phyloP scores from a whole-genome alignment of 2,888 invertebrate species.

The Blastobasis lacticolella region DNA sequence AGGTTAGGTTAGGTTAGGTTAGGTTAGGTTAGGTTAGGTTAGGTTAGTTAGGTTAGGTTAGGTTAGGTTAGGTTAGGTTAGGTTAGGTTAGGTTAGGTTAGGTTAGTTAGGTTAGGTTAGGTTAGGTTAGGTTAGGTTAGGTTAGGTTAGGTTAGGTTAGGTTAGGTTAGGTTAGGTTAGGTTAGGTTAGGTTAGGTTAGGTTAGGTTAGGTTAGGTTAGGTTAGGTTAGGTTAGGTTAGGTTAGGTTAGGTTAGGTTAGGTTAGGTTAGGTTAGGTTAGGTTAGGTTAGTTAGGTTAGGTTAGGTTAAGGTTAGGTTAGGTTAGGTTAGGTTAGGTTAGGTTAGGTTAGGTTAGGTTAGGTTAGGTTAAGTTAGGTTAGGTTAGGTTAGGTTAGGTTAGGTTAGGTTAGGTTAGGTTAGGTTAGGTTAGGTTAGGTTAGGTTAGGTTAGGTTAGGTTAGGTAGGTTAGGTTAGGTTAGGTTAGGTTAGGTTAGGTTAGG shows the following conservation, averaged over 20 bases:
- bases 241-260: constrained; percentile 14
- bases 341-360: constrained; percentile 8
- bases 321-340: constrained; percentile 3
- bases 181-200: constrained; percentile 12
- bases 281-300: neutral
- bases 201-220: constrained; percentile 13
- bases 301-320: neutral
- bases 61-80: constrained; percentile 13
- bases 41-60: constrained; percentile 13
- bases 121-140: constrained; percentile 12
- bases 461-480: constrained; percentile 7
- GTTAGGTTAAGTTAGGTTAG: constrained; percentile 4
- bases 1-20: constrained; percentile 12
- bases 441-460: constrained; percentile 1
- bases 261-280: constrained; percentile 8
- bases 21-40: constrained; percentile 13
- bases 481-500: constrained; percentile 6
- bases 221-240: constrained; percentile 14
- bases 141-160: constrained; percentile 13
- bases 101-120: constrained; percentile 13
- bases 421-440: constrained; percentile 2
- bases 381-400: constrained; percentile 4
- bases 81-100: constrained; percentile 12
- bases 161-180: constrained; percentile 13
- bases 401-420: constrained; percentile 1